Base-by-base conservation (phyloP, 1,140 invertebrate species). In the Euura saliciscinereae region DNA sequence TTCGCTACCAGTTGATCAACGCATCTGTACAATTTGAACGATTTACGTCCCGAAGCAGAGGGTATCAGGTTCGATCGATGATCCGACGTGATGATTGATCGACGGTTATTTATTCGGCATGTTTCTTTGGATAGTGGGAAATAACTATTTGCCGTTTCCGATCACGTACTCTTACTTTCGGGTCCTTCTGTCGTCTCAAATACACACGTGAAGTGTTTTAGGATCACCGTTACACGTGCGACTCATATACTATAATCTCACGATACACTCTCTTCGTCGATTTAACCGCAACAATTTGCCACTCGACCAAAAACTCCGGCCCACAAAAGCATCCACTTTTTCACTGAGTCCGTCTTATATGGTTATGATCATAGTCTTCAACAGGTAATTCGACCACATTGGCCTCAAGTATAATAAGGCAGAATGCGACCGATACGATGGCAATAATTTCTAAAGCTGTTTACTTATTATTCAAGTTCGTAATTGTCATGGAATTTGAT, bases 141-240 rank as follows among this genome's bases (percentile, higher is more conserved):
- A 6, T 8, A 59, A 5, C 3, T n/a, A 4, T 5, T 59, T n/a
- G 13, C 10, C 51, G 51, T 11, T 59, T n/a, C 51, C 51, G 51
- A 59, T 59, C 51, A 59, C 51, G 51, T 59, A 11, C 51, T 8
- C 51, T 28, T 59, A 8, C 51, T 59, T 59, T 59, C 51, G 51
- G 51, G 51, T 59, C 51, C 51, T 59, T 59, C 51, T n/a, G 51
- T n/a, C 8, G 51, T 59, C 13, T 59, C 51, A 59, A 59, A 59
- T 59, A 59, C 51, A 59, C 51, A 59, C 51, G 51, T 59, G 51
- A 59, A 8, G 51, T n/a, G 51, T 59, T 59, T 59, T 59, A 59
- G 51, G 51, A 59, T 59, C 51, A 59, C 13, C 51, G 51, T 59
- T 59, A 59, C 51, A 59, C 51, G 51, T 59, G 51, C 13, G 51